Conservation (phyloP, 2,113 vertebrate genomes). For the Neotoma lepida region DNA sequence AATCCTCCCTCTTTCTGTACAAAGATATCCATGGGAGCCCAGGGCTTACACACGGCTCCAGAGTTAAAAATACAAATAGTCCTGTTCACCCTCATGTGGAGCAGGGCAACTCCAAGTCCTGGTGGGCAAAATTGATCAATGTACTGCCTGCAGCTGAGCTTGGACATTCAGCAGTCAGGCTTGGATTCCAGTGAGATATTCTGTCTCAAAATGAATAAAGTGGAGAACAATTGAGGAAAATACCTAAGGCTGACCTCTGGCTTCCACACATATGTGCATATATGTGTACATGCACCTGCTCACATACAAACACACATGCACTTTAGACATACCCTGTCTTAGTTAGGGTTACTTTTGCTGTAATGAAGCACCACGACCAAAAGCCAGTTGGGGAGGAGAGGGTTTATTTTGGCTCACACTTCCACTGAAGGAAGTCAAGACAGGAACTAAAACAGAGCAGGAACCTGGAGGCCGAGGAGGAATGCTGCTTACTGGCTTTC, state of each 20-base stretch:
- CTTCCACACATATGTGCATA: not conserved
- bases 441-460: not conserved
- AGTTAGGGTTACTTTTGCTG: not conserved
- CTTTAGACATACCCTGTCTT: not conserved
- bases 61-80: not conserved
- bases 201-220: not conserved
- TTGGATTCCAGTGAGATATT: not conserved
- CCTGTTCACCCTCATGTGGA: not conserved
- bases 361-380: not conserved
- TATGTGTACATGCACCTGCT: not conserved
- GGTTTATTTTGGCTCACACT: not conserved
- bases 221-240: not conserved
- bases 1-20: not conserved
- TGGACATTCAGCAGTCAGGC: no score
- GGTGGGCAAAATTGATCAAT: not conserved
- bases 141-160: not conserved
- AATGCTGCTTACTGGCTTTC: not conserved
- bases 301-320: not conserved
- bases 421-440: not conserved
- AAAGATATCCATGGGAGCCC: not conserved
- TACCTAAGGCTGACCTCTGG: not conserved
- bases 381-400: not conserved
- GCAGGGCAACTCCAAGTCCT: not conserved
- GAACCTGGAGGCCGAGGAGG: not conserved
- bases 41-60: not conserved